Evolutionary conservation across 2,888 invertebrate genomes (phyloP), one percentile per base, ranked within the genome.

Genomic region (Drosophila neutralis): DNA sequence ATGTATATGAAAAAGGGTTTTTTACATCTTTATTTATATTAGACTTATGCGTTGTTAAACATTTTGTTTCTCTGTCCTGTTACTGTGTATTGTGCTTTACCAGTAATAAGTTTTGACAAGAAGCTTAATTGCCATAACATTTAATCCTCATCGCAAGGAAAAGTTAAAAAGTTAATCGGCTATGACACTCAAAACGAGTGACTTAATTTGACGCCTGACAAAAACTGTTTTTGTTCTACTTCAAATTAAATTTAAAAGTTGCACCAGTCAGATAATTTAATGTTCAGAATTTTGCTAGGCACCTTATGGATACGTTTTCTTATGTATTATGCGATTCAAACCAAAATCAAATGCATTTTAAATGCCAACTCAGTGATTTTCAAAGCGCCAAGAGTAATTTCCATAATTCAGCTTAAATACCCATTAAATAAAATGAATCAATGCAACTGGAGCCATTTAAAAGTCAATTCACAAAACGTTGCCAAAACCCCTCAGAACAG

Each of bases 371-470:
- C 27, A 31, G 7, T 21, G 13, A 21, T 45, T 36, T 36, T 6
- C 2, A 38, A 53, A 18, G 8, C 24, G 6, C 58, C 8, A 18
- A 4, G 13, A 45, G 11, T 53, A 52, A 54, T 74, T 74, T 61
- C 53, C 70, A 82, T 79, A 82, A 73, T 71, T 53, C 59, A 73
- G 79, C 64, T 66, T 33, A 54, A 71, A 66, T 72, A 49, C 75
- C 85, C 69, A 83, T 87, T 84, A 83, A 80, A 84, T 87, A 74
- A 64, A 61, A 40, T 57, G 48, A 56, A 63, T 58, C 63, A 54
- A 79, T 84, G 87, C 82, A 74, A 66, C 56, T 60, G 59, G 52
- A 61, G 73, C 68, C 75, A 80, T 75, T 88, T 83, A 77, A 84
- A 83, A 88, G 86, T 83, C 83, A 84, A 73, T 87, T 72, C 68